Percentiles rank a stretch among this genome's conserved stretches.
Conservation (phyloP, 2,113 vertebrate genomes). For the Zingel zingel region DNA sequence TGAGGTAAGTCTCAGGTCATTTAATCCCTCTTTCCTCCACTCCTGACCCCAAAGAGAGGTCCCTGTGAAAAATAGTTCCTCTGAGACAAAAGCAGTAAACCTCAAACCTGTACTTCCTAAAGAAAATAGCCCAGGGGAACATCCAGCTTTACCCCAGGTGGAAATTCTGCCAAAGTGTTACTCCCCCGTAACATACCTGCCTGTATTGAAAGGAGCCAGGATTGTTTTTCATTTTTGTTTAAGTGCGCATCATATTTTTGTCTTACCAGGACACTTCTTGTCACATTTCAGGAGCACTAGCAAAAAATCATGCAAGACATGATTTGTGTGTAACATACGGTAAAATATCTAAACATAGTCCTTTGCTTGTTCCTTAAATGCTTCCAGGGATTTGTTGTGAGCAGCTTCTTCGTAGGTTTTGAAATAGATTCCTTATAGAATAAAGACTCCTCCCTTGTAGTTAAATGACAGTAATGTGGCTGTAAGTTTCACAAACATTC, state of each 20-base stretch:
- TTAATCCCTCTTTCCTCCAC: conserved; percentile 63
- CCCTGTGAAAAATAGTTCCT: conserved; percentile 64
- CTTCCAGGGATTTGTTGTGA: background rate
- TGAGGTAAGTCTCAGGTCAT: conserved; percentile 62
- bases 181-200: conserved; percentile 7
- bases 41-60: conserved; percentile 54
- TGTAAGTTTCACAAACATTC: background rate
- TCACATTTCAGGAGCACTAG: conserved; percentile 16
- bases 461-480: background rate
- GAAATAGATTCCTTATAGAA: background rate
- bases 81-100: conserved; percentile 67
- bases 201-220: conserved; percentile 16
- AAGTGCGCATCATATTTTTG: conserved; percentile 55
- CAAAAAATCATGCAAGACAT: conserved; percentile 33
- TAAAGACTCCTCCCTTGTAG: background rate
- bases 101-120: conserved; percentile 37
- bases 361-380: background rate
- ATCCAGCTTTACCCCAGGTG: conserved; percentile 37
- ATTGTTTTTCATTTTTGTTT: conserved; percentile 68
- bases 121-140: conserved; percentile 44
- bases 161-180: conserved; percentile 26
- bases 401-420: background rate
- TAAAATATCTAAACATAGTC: background rate
- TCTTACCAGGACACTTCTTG: conserved; percentile 32
- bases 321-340: background rate